A percentile compares a stretch with the other conserved stretches of the same genome.
These are phyloP conservation scores for Catotricha subobsoleta DNA, from an alignment of 2,888 invertebrate genomes.

Conservation along the genomic window DNA sequence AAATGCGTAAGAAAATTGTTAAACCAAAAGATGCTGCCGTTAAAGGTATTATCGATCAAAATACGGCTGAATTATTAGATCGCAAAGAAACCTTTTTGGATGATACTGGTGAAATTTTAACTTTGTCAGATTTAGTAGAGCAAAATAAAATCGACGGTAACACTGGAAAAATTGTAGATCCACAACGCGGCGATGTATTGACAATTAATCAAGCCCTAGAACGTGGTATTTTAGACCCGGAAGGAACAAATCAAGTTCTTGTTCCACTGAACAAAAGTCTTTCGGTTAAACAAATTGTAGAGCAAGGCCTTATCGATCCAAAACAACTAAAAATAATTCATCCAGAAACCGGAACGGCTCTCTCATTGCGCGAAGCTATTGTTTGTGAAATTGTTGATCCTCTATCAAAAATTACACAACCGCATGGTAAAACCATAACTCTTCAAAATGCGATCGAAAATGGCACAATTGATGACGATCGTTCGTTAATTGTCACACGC, in stretches of 20 bases:
- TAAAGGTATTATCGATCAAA: conserved; percentile 58
- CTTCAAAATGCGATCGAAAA: conserved; percentile 57
- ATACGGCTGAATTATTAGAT: conserved; percentile 52
- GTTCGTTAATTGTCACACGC: conserved; percentile 43
- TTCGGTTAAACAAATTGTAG: conserved; percentile 64
- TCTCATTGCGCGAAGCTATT: conserved; percentile 68
- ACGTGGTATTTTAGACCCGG: conserved; percentile 61
- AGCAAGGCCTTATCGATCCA: conserved; percentile 69
- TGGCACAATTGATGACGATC: conserved; percentile 52
- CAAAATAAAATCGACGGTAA: conserved; percentile 50
- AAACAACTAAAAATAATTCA: conserved; percentile 59
- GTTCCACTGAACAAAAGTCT: conserved; percentile 65
- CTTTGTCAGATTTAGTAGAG: conserved; percentile 59
- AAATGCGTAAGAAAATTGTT: conserved; percentile 57
- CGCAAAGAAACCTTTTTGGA: conserved; percentile 37
- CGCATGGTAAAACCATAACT: conserved; percentile 44
- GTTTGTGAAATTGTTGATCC: conserved; percentile 78
- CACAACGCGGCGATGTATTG: conserved; percentile 58
- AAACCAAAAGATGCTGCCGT: conserved; percentile 59
- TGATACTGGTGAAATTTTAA: conserved; percentile 40
- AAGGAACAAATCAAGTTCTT: conserved; percentile 54
- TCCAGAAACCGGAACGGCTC: conserved; percentile 64
- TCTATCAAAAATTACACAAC: conserved; percentile 47
- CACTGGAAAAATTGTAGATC: conserved; percentile 65
- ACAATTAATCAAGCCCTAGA: conserved; percentile 70